Evolutionary conservation across 1,140 invertebrate genomes (phyloP), one percentile per base, ranked within the genome.

Genomic region (Platyscapa corneri): DNA sequence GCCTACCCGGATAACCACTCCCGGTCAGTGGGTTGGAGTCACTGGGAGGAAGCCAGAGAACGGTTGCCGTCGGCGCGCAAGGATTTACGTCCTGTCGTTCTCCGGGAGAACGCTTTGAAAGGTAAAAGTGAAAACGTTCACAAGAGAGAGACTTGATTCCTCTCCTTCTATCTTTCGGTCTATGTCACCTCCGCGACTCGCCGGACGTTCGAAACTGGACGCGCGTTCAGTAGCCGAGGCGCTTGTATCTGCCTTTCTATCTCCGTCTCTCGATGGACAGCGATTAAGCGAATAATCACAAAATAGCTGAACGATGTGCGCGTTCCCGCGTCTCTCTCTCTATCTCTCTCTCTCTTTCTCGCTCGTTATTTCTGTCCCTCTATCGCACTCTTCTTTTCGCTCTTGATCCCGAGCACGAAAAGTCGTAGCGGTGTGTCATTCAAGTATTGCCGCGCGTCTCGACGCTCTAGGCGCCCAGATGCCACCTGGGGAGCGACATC

Each of bases 121-220:
- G 34, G 20, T 23, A 72, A n/a, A 10, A 14, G 23, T 34, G 23
- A 6, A 60, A 34, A 10, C n/a, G 46, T 6, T 1, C 6, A 30
- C 72, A 1, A 2, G 32, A 32, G 23, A 42, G 30, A 23, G n/a
- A 42, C 0, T 7, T 18, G 0, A 46, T 32, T 8, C 6, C 46
- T 64, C 34, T 78, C 34, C 12, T 46, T 20, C 34, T 78, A 23
- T 23, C 53, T 64, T 39, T 23, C 76, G 30, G 46, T 37, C 53
- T 39, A 7, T 60, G 42, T 12, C 27, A 65, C 78, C 65, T 12
- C 39, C 39, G 56, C 80, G 80, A 53, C 27, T 34, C 80, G 23
- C n/a, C 76, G 83, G 70, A 56, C 83, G 76, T 60, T 84, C 83
- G 76, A 72, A 84, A 79, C 83, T 84, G 83, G 49, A 72, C 60